phyloP scores from a whole-genome alignment of 2,113 vertebrate species.

The Corynorhinus townsendii region DNA sequence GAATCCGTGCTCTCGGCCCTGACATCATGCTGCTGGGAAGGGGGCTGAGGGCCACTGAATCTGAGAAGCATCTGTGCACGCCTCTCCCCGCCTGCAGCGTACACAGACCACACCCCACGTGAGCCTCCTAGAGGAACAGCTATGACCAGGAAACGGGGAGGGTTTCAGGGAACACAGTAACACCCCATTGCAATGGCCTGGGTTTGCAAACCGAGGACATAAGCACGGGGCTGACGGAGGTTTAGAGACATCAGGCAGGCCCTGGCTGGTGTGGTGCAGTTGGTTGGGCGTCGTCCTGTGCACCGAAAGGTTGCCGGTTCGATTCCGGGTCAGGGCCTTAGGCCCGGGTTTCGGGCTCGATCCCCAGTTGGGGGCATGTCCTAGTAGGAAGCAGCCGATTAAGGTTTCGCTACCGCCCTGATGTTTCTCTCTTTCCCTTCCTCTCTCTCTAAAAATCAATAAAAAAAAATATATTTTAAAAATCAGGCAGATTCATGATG shows the following conservation, averaged over 20 bases:
- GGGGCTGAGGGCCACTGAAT: accelerated
- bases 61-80: not conserved
- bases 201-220: not conserved
- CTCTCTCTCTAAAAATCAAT: not conserved
- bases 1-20: accelerated
- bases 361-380: not conserved
- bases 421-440: not conserved
- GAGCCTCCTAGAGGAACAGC: accelerated
- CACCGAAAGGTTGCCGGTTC: not conserved
- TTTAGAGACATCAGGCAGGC: not conserved
- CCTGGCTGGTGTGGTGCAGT: not conserved
- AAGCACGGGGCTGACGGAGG: accelerated
- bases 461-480: not conserved
- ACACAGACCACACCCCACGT: accelerated
- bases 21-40: accelerated
- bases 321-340: not conserved
- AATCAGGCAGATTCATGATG: not conserved
- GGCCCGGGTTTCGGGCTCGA: not conserved
- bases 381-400: not conserved
- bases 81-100: accelerated
- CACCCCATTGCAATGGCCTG: accelerated
- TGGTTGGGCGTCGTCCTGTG: not conserved
- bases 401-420: not conserved
- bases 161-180: not conserved
- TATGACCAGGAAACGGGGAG: accelerated